phyloP scores from a whole-genome alignment of 37 sponge, comb jelly and placozoan genomes.

The Cliona cf. orientalis region DNA sequence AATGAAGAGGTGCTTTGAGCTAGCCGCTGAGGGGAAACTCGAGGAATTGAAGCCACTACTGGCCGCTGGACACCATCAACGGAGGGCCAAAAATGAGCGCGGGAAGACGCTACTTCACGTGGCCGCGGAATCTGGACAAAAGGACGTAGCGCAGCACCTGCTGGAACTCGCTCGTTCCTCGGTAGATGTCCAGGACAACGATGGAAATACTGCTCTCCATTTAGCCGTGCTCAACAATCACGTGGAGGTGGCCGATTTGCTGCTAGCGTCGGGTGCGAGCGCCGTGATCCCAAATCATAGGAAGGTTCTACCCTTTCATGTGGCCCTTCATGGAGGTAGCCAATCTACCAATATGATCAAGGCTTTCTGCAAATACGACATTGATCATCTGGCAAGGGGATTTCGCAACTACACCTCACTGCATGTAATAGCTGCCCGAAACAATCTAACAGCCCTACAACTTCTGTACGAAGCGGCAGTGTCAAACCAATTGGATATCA shows the following conservation, averaged over 20 bases:
- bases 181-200: slow-evolving; percentile 55
- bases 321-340: slow-evolving; percentile 24
- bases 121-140: slow-evolving; percentile 47
- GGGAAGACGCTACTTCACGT: slow-evolving; percentile 62
- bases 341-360: slow-evolving; percentile 11
- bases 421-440: slow-evolving; percentile 63
- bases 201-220: slow-evolving; percentile 91
- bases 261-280: slow-evolving; percentile 54
- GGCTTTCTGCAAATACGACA: slow-evolving; percentile 34
- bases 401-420: slow-evolving; percentile 47
- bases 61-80: no score
- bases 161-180: slow-evolving; percentile 35
- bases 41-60: background rate
- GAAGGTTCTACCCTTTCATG: slow-evolving; percentile 59
- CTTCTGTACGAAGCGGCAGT: background rate
- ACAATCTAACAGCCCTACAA: slow-evolving; percentile 47
- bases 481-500: background rate
- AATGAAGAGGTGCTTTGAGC: no score
- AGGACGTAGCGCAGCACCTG: slow-evolving; percentile 58
- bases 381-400: slow-evolving; percentile 37
- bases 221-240: slow-evolving; percentile 53
- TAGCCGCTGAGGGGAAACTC: background rate
- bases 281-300: slow-evolving; percentile 39
- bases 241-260: slow-evolving; percentile 36
- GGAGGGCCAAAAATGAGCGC: slow-evolving; percentile 4